Percentiles rank a stretch among this genome's conserved stretches.
These are phyloP conservation scores for Maconellicoccus hirsutus DNA, from an alignment of 1,140 invertebrate species.

Conservation along the genomic window DNA sequence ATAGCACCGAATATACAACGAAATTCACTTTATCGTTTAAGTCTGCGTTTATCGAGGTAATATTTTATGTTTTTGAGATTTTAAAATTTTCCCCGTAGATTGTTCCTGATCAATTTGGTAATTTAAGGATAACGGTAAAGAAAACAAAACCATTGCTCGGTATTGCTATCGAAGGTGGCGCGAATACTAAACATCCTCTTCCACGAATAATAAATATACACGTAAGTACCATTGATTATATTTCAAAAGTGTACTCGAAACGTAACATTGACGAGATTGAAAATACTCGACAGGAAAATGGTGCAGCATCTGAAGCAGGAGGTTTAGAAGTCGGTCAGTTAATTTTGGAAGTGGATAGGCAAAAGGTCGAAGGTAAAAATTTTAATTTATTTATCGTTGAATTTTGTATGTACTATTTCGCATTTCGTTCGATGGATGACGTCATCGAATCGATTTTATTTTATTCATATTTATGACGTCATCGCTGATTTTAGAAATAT, in stretches of 20 bases:
- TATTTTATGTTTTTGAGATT: no score
- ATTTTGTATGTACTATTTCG: no score
- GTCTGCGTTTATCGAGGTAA: no score
- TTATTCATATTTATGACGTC: no score
- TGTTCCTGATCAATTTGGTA: constrained; percentile 69
- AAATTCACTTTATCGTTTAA: no score
- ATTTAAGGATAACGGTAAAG: constrained; percentile 70
- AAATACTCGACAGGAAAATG: constrained; percentile 60
- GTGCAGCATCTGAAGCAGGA: constrained; percentile 81
- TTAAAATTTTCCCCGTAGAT: constrained; percentile 36
- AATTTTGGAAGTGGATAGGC: constrained; percentile 84
- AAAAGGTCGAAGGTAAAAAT: constrained; percentile 60
- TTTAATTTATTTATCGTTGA: no score
- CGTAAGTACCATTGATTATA: constrained; percentile 44
- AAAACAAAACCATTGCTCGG: constrained; percentile 89
- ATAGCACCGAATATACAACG: no score
- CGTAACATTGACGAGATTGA: no score
- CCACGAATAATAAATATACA: constrained; percentile 94
- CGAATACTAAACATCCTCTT: constrained; percentile 84
- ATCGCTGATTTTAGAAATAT: no score
- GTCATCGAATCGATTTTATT: no score
- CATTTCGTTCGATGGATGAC: no score
- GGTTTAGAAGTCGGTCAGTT: constrained; percentile 86
- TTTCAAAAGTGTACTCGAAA: neutral
- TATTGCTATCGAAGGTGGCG: constrained; percentile 92